phyloP scores from a whole-genome alignment of 1,140 invertebrate genomes.

The Listronotus oregonensis region DNA sequence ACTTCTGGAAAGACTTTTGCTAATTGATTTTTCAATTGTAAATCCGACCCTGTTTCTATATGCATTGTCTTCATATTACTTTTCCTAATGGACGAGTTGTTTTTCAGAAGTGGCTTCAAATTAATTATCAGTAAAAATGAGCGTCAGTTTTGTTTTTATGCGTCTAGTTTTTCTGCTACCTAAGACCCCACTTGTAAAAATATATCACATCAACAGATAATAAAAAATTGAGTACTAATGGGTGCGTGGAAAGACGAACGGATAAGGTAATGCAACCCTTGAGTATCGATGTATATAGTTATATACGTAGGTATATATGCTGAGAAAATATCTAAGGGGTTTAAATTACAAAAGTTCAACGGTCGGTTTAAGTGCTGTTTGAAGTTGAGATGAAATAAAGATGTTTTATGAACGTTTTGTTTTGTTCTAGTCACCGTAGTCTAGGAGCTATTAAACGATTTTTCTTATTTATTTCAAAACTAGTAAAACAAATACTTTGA shows the following conservation, averaged over 20 bases:
- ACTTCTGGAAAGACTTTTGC: background rate
- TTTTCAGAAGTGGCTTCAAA: slow-evolving; percentile 54
- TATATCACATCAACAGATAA: slow-evolving; percentile 34
- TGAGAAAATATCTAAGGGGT: background rate
- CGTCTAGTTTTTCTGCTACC: slow-evolving; percentile 34
- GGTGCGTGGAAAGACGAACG: slow-evolving; percentile 11
- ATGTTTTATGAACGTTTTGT: no score
- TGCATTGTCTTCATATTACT: slow-evolving; percentile 50
- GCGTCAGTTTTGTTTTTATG: slow-evolving; percentile 43
- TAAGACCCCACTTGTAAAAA: slow-evolving; percentile 43
- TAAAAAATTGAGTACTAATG: slow-evolving; percentile 22
- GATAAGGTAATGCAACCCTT: slow-evolving; percentile 23
- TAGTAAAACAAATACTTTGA: no score
- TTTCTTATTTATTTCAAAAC: no score
- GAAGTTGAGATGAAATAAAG: no score
- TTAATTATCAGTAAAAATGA: slow-evolving; percentile 53
- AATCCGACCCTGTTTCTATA: slow-evolving; percentile 25
- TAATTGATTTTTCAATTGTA: background rate
- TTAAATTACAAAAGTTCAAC: no score
- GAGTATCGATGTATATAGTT: background rate
- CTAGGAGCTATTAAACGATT: no score
- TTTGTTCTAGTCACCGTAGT: no score
- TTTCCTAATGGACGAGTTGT: slow-evolving; percentile 55
- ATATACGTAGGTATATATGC: no score
- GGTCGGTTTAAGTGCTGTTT: no score